Base-by-base conservation (phyloP, 2,888 invertebrate species). In the Drosophila borealis region DNA sequence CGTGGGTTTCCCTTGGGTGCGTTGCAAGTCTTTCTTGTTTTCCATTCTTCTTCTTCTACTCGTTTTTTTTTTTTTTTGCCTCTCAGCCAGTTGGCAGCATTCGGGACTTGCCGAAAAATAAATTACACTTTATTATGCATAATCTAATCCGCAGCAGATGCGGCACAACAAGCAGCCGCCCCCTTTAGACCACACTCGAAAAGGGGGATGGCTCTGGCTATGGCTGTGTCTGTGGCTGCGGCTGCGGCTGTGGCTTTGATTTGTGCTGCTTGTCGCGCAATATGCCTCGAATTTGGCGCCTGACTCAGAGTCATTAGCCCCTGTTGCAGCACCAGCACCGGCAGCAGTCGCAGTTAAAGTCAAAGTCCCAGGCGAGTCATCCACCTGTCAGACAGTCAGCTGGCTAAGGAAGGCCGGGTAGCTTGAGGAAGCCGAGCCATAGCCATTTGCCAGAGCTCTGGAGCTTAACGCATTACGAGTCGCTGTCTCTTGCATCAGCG, bases 81-180 rank as follows among this genome's bases (percentile, higher is more conserved):
- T 50, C 50, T 70, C 63, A 62, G 63, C 72, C 63, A 74, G 78
- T 74, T 78, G 74, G 65, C 57, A 72, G 33, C 56, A 61, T 61
- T 74, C 14, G 41, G 29, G 57, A 64, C 49, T 75, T 80, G 64
- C 73, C 71, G 71, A 80, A 85, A 81, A 90, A 91, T 91, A 91
- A 91, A 91, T 91, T 91, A 91, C 90, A 91, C 89, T 91, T 89
- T 90, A 91, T 91, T 91, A 91, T 91, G 91, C 90, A 91, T 91
- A 91, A 91, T 91, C 91, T 91, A 91, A 91, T 91, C 89, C 91
- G 81, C 80, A 91, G 79, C 91, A 91, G 90, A 90, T 91, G 91
- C 91, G 89, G 49, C 74, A 66, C 78, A 56, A 29, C 29, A 29
- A 29, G 29, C 54, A 53, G 70, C 50, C 57, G 11, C 17, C 65